Conservation (phyloP, 30 jellyfish, hydroid and myxozoan genomes). For the Turritopsis rubra region DNA sequence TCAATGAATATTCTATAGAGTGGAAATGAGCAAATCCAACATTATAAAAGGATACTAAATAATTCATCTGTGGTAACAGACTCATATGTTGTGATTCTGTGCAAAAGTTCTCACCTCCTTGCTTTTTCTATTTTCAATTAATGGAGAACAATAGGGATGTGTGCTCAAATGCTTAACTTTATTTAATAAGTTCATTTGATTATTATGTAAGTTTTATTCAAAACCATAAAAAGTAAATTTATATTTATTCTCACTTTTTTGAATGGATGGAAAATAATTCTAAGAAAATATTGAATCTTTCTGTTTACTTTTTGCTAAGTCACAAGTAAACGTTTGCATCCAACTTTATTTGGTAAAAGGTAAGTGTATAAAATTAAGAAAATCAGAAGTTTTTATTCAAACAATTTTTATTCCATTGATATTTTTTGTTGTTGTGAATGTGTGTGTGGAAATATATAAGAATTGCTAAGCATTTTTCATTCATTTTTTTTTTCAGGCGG, state of each 20-base stretch:
- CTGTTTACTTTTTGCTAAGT: conserved; percentile 1
- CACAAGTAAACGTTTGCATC: background rate
- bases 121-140: background rate
- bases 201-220: background rate
- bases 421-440: background rate
- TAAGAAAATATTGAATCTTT: background rate
- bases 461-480: too few species aligned
- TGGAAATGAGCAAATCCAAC: background rate
- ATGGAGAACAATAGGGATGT: background rate
- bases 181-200: background rate
- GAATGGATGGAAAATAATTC: background rate
- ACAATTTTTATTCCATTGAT: too few species aligned
- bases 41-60: background rate
- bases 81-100: background rate
- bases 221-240: background rate
- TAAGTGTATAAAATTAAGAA: background rate
- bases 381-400: background rate
- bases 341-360: background rate
- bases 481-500: background rate
- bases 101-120: background rate
- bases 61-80: background rate
- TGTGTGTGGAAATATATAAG: too few species aligned
- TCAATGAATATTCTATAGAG: background rate
- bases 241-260: background rate
- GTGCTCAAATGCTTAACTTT: background rate